A percentile compares a stretch with the other conserved stretches of the same genome.
These are phyloP conservation scores for Cacoxenus indagator DNA, from an alignment of 2,888 invertebrate species.

Conservation along the genomic window DNA sequence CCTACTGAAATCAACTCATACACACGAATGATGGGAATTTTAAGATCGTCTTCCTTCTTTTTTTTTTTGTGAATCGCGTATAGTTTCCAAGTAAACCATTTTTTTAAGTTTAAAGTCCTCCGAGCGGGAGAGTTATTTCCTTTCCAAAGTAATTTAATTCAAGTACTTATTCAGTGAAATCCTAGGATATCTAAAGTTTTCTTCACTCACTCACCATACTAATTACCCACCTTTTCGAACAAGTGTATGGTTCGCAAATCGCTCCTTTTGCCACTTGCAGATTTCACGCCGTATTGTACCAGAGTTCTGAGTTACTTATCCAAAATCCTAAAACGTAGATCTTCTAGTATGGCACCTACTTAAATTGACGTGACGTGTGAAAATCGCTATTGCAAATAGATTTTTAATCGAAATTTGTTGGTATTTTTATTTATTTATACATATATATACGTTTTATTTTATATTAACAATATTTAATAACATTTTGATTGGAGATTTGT, in stretches of 20 bases:
- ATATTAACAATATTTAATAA: conserved; percentile 37
- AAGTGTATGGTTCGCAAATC: not conserved
- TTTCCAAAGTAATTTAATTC: too few species aligned
- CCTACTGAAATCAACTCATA: too few species aligned
- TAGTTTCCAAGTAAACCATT: too few species aligned
- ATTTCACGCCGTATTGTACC: not conserved
- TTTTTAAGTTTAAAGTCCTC: too few species aligned
- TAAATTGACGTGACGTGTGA: too few species aligned
- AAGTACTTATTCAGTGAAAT: too few species aligned
- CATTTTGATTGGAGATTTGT: conserved; percentile 29
- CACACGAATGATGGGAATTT: too few species aligned
- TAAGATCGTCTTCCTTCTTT: too few species aligned
- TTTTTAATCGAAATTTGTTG: not conserved
- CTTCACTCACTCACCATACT: not conserved
- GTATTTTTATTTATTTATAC: conserved; percentile 35
- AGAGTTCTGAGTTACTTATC: not conserved
- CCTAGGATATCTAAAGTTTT: not conserved
- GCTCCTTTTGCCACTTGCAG: not conserved
- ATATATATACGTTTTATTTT: conserved; percentile 21
- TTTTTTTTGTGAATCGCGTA: too few species aligned
- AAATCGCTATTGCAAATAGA: too few species aligned
- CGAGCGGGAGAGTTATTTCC: too few species aligned
- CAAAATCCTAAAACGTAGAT: not conserved
- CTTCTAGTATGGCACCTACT: not conserved
- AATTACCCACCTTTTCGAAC: not conserved